These are phyloP conservation scores for Cheilosia variabilis DNA, from an alignment of 2,888 invertebrate species.

Conservation along the genomic window DNA sequence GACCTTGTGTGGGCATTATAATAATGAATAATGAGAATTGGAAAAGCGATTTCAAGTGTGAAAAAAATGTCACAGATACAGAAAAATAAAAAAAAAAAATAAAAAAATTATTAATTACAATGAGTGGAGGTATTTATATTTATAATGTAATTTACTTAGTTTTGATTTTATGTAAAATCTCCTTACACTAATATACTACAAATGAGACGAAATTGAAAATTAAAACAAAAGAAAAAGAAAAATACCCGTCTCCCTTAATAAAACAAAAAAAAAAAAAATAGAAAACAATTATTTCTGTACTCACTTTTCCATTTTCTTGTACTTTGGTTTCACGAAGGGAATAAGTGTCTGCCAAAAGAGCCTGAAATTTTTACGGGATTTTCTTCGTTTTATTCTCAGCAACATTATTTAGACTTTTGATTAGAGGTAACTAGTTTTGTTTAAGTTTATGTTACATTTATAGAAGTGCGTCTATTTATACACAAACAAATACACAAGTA, in stretches of 20 bases:
- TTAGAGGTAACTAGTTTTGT: background rate
- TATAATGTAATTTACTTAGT: constrained; percentile 27
- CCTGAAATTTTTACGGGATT: constrained; percentile 83
- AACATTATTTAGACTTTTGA: background rate
- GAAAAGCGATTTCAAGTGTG: constrained; percentile 67
- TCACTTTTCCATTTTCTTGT: constrained; percentile 94
- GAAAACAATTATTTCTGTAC: constrained; percentile 78
- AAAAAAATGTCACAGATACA: constrained; percentile 47
- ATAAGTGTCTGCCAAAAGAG: constrained; percentile 87
- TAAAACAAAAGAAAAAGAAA: constrained; percentile 22
- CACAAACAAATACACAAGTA: background rate
- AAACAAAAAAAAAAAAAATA: constrained; percentile 31
- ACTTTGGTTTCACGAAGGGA: constrained; percentile 87
- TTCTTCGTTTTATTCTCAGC: constrained; percentile 76
- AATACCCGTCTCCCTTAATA: constrained; percentile 27
- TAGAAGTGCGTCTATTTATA: constrained; percentile 8
- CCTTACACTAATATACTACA: constrained; percentile 70
- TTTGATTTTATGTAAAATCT: constrained; percentile 22
- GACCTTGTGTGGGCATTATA: constrained; percentile 80
- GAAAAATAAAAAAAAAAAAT: constrained; percentile 20
- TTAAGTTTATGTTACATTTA: constrained; percentile 18
- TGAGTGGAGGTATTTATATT: constrained; percentile 27
- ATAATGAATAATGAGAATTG: constrained; percentile 74
- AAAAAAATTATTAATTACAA: constrained; percentile 23
- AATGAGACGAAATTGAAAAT: constrained; percentile 65